Evolutionary conservation across 2,888 invertebrate genomes (phyloP).

Genomic region (Acleris literana): DNA sequence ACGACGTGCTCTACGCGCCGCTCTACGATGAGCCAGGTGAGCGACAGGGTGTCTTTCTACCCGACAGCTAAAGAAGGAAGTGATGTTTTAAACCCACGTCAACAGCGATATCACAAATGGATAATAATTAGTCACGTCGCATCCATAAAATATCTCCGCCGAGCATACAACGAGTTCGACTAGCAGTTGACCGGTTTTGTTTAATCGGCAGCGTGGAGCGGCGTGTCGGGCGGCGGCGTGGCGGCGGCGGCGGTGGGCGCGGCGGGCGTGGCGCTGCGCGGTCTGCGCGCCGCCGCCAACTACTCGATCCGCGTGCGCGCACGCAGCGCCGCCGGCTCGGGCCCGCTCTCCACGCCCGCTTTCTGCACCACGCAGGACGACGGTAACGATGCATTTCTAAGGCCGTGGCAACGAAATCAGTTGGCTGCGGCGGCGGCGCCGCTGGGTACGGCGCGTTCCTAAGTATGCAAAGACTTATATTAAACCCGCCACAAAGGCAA

Average conservation of each 20-base stretch:
- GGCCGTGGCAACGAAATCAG: too few relatives aligned
- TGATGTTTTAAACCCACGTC: too few relatives aligned
- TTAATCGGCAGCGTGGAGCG: constrained; percentile 43
- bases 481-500: too few relatives aligned
- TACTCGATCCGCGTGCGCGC: constrained; percentile 92
- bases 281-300: constrained; percentile 90
- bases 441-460: too few relatives aligned
- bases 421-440: too few relatives aligned
- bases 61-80: too few relatives aligned
- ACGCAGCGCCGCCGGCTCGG: constrained; percentile 90
- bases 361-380: constrained; percentile 92
- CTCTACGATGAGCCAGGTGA: constrained; percentile 51
- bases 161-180: too few relatives aligned
- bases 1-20: constrained; percentile 90
- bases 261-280: constrained; percentile 87
- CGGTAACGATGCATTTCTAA: constrained; percentile 67
- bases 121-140: too few relatives aligned
- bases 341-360: constrained; percentile 87
- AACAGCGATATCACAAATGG: too few relatives aligned
- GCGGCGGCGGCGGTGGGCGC: constrained; percentile 47
- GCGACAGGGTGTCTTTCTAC: background rate
- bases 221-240: constrained; percentile 37
- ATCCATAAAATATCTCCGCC: too few relatives aligned
- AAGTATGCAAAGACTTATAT: too few relatives aligned
- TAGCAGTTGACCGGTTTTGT: background rate